These are phyloP conservation scores for Tringa solitaria DNA, from an alignment of 2,113 vertebrate genomes.

Conservation along the genomic window DNA sequence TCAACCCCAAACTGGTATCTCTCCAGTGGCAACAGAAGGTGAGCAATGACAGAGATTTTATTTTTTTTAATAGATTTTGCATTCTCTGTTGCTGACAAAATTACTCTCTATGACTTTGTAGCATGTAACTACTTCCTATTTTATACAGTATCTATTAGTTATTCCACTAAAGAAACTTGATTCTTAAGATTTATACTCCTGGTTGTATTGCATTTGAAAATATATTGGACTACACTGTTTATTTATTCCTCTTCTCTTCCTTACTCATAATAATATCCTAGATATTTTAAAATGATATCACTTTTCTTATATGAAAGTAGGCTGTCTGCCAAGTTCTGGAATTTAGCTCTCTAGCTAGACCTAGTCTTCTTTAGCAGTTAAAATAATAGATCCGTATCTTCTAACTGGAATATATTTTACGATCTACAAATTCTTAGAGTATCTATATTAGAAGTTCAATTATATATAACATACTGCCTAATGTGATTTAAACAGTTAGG, in stretches of 20 bases:
- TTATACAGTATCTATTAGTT: neutral
- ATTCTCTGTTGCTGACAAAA: neutral
- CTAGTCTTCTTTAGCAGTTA: slow-evolving; percentile 40
- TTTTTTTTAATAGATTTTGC: neutral
- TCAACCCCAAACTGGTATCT: neutral
- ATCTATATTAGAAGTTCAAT: neutral
- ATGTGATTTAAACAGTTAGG: slow-evolving; percentile 1
- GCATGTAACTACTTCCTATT: neutral
- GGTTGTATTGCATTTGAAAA: slow-evolving; percentile 31
- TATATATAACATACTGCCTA: neutral
- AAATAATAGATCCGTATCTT: no score
- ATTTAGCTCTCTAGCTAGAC: slow-evolving; percentile 45
- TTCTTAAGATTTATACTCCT: neutral
- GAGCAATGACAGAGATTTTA: neutral
- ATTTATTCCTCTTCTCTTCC: slow-evolving; percentile 44
- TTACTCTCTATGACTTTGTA: neutral
- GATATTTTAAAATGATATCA: slow-evolving; percentile 41
- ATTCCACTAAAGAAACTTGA: neutral
- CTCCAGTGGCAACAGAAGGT: neutral
- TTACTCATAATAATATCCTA: slow-evolving; percentile 43
- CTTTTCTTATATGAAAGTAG: slow-evolving; percentile 55
- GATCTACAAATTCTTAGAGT: neutral
- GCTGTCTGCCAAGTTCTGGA: slow-evolving; percentile 54
- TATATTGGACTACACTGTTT: slow-evolving; percentile 37
- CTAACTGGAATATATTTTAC: slow-evolving; percentile 44